A percentile compares a stretch with the other conserved stretches of the same genome.
Conservation (phyloP, 2,113 vertebrate genomes). For the Accipiter virgatus region DNA sequence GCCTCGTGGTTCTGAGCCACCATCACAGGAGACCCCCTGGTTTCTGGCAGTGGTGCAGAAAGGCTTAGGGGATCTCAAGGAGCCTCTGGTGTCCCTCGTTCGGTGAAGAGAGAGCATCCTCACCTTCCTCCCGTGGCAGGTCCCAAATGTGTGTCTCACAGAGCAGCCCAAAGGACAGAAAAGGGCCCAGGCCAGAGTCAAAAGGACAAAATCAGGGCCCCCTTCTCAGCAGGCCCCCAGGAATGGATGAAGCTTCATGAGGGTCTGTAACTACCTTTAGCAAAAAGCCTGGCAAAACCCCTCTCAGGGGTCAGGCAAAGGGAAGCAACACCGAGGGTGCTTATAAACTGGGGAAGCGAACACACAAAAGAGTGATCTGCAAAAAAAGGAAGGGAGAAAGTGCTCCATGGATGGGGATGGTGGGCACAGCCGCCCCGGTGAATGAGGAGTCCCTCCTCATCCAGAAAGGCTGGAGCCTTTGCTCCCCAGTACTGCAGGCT, state of each 20-base stretch:
- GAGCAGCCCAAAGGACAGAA: neutral
- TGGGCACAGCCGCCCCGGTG: rapidly evolving
- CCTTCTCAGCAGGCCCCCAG: neutral
- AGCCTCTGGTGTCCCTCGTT: neutral
- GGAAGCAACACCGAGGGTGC: neutral
- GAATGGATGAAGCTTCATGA: neutral
- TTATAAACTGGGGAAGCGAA: neutral
- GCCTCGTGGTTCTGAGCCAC: too few relatives aligned
- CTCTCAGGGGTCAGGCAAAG: neutral
- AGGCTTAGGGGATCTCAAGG: neutral
- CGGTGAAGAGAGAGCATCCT: neutral
- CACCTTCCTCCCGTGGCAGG: neutral
- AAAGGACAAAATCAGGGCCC: neutral
- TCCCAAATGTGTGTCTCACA: neutral
- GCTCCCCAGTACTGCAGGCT: rapidly evolving
- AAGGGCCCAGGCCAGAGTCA: neutral
- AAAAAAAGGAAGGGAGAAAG: neutral
- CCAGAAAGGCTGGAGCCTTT: neutral
- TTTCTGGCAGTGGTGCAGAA: neutral
- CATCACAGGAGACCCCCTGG: neutral
- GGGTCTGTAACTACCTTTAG: neutral
- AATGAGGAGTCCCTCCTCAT: neutral
- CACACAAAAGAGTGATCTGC: neutral
- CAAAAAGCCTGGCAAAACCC: neutral
- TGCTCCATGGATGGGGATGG: rapidly evolving